Base-by-base conservation (phyloP, 2,888 invertebrate genomes). In the Athetis lepigone region DNA sequence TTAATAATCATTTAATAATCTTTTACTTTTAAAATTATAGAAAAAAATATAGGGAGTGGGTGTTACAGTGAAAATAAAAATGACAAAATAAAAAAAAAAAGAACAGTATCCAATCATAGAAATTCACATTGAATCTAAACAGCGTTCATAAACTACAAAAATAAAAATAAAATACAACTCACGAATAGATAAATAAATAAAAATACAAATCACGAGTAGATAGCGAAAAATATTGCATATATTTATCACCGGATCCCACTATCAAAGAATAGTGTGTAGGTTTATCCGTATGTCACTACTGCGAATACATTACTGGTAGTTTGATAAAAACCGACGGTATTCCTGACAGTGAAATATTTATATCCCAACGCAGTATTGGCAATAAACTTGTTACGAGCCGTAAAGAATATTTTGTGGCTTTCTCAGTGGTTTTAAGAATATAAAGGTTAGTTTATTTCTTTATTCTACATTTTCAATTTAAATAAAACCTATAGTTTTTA, bases 161-260 rank as follows among this genome's bases (percentile, higher is more conserved):
- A 60, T 49, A 11, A 45, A 42, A 51, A 16, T 8, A 16, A 52
- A 57, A 51, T 13, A 29, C 9, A 1, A 49, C 36, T 45, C n/a
- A n/a, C n/a, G n/a, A n/a, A n/a, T n/a, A n/a, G n/a, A n/a, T n/a
- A n/a, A n/a, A n/a, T n/a, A 43, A 40, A 50, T 13, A 6, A 18
- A 54, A 58, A 52, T 11, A 33, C 9, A 1, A 50, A 42, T 46
- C n/a, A 21, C 25, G 16, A 18, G 36, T 4, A 54, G 49, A 68
- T 70, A 70, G 36, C 21, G 59, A 42, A 61, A 36, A 42, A 39
- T 57, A 75, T 62, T 62, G 47, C 43, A 50, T 40, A 51, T 39
- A 37, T 50, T 76, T 77, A 73, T 77, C 74, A 63, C 72, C 72
- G 77, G 80, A 79, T 70, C 43, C 66, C 13, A 45, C 52, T 78